Evolutionary conservation across 2,888 invertebrate species (phyloP).

Genomic region (Athalia rosae): DNA sequence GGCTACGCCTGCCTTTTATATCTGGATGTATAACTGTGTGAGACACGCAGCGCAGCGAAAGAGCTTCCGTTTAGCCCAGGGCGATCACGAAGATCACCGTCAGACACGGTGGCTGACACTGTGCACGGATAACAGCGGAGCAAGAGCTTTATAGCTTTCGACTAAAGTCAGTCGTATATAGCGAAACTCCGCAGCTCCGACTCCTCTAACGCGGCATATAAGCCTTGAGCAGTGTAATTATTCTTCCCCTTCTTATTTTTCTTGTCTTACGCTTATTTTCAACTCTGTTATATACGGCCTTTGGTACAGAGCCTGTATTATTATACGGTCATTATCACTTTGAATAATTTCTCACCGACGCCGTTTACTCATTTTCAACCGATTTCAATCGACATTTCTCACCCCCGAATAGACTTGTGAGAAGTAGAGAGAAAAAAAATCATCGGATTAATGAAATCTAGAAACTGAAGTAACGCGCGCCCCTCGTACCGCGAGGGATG

Average conservation of each 20-base stretch:
- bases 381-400: too few species aligned
- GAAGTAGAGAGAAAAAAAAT: not conserved
- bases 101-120: conserved; percentile 37
- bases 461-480: too few species aligned
- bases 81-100: conserved; percentile 39
- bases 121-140: conserved; percentile 1
- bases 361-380: too few species aligned
- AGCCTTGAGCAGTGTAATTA: conserved; percentile 30
- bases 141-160: conserved; percentile 11
- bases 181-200: not conserved
- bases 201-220: not conserved
- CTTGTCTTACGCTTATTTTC: not conserved
- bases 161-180: conserved; percentile 11
- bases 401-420: too few species aligned
- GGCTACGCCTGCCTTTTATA: not conserved
- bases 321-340: conserved; percentile 40
- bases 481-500: too few species aligned
- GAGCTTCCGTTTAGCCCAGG: conserved; percentile 37
- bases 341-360: not conserved
- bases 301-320: conserved; percentile 6
- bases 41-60: not conserved
- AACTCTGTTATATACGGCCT: not conserved
- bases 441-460: not conserved
- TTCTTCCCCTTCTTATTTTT: not conserved
- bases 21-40: not conserved